Base-by-base conservation (phyloP, 64 coral and sea anemone genomes). In the Stylophora pistillata region DNA sequence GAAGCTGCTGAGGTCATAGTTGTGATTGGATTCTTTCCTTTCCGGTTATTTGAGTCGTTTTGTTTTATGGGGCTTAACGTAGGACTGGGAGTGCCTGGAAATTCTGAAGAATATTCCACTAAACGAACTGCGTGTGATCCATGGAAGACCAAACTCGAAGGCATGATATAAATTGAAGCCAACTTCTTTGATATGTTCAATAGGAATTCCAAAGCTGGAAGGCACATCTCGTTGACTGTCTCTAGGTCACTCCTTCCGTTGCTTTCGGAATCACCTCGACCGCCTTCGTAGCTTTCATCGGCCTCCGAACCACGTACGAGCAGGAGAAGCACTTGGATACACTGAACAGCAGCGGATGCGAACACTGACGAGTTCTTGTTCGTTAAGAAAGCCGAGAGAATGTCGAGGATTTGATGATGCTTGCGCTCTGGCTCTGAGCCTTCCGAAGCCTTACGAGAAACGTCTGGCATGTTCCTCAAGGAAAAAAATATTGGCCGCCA, bases 291-390 rank as follows among this genome's bases (percentile, higher is more conserved):
- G 53, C 55, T 63, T 10, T 93, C 87, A 29, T 97, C 91, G 83
- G 74, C 78, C 13, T 77, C 58, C 58, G 91, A 92, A 17, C 94
- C 93, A 74, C 94, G 93, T 53, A 99, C 87, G 32, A 95, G 88
- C 73, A 93, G 95, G 15, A 95, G 85, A 9, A 99, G 88, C n/a
- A 88, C 76, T 47, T 95, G 88, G 56, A 99, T 99, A 23, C 97
- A 95, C 69, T 99, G 77, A 17, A 95, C 90, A 0, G 97, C 91
- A 2, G 88, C 93, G 30, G 94, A 80, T 21, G 93, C 94, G 56
- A 99, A 99, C 56, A 99, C 97, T 20, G 94, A 91, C 69, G 97
- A 91, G 56, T 92, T 99, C 52, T 95, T 95, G 82, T 95, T 99
- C 20, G 77, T 92, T 15, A 99, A 90, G 33, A 99, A 99, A 21